Evolutionary conservation across 1,140 invertebrate species (phyloP).

Genomic region (Lethocerus indicus): DNA sequence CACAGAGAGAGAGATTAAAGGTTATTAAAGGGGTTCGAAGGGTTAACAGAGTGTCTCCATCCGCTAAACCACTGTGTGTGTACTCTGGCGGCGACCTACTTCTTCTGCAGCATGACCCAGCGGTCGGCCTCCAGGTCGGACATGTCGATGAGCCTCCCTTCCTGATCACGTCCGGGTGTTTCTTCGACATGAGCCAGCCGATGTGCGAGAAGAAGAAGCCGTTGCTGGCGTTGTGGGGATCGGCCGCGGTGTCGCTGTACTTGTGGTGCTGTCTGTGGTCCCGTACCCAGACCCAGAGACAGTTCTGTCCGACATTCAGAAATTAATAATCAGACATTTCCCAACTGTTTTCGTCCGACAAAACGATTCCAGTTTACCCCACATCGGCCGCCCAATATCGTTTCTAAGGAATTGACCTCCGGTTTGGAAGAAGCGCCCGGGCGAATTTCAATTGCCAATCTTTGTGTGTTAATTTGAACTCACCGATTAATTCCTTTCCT

Average conservation of each 20-base stretch:
- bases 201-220: conserved; percentile 53
- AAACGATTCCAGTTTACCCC: too few species aligned
- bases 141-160: conserved; percentile 51
- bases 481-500: too few species aligned
- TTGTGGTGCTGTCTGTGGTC: conserved; percentile 48
- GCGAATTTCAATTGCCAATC: too few species aligned
- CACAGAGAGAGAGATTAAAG: neutral
- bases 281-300: conserved; percentile 29
- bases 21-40: neutral
- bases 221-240: conserved; percentile 42
- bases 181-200: conserved; percentile 43
- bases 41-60: neutral
- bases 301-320: too few species aligned
- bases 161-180: conserved; percentile 41
- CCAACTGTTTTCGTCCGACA: too few species aligned
- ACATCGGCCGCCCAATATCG: too few species aligned
- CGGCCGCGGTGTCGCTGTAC: conserved; percentile 44
- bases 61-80: neutral
- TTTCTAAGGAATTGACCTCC: too few species aligned
- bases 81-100: conserved; percentile 23
- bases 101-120: conserved; percentile 54
- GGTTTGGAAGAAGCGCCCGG: too few species aligned
- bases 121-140: conserved; percentile 51
- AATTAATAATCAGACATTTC: too few species aligned
- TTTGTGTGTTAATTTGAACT: too few species aligned